Base-by-base conservation (phyloP, 2,797 vertebrate genomes). In the Zenarchopterus dispar region DNA sequence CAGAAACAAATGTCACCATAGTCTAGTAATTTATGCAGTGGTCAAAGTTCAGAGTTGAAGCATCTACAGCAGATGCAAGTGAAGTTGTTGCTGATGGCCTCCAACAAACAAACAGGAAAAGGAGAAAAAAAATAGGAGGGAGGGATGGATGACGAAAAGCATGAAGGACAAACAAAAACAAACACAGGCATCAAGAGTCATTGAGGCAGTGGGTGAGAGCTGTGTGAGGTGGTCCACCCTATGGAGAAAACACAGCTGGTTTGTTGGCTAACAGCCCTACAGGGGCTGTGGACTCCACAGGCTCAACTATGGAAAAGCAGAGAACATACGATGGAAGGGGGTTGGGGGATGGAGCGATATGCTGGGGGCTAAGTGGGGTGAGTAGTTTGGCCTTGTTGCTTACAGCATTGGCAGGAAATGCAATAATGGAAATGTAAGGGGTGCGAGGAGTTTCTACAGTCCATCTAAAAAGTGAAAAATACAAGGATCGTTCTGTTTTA, bases 161-260 rank as follows among this genome's bases (percentile, higher is more conserved):
- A 75, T 52, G 67, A 65, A 72, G 71, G 69, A 75, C 64, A 83
- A 84, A 89, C 69, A 80, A 81, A 90, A 86, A 88, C 81, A 90
- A 88, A 89, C 86, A 88, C 74, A 91, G 90, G 90, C 86, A 90
- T 89, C 88, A 85, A 80, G 82, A 88, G 82, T 81, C 84, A 85
- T 22, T 83, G 88, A 87, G 77, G 84, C 73, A 64, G 76, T 74
- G 76, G 81, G 85, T 17, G 62, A 77, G 77, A 85, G 79, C 82
- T 75, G 74, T 67, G 69, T 86, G 86, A 85, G 80, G 82, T 75
- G 42, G 82, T 71, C 81, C 81, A 84, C 84, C 88, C 88, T 72
- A 77, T 80, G 75, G 83, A 88, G 90, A 70, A 75, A 80, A 70
- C 82, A 88, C 88, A 89, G 88, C 84, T 82, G 89, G 81, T 89